Evolutionary conservation across 2,888 invertebrate species (phyloP).

Genomic region (Leptothorax acervorum): DNA sequence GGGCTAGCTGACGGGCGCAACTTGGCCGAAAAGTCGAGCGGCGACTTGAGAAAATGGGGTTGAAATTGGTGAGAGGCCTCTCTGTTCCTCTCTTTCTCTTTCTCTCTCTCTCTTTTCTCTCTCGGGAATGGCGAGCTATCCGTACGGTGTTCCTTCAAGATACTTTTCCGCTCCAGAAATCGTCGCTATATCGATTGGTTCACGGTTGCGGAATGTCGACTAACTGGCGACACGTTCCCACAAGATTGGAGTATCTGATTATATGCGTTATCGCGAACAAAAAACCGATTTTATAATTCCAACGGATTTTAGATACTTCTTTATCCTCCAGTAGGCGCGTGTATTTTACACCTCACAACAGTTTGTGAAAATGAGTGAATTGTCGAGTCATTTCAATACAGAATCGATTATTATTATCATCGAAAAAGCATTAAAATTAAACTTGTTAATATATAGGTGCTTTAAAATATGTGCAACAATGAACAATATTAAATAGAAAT

Average conservation of each 20-base stretch:
- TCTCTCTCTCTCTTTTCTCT: background rate
- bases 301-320: background rate
- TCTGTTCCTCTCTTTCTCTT: background rate
- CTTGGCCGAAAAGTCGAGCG: constrained; percentile 75
- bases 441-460: no score
- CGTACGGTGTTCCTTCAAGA: constrained; percentile 65
- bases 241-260: constrained; percentile 29
- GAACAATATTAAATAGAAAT: no score
- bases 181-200: constrained; percentile 67
- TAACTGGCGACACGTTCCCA: constrained; percentile 71
- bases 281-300: constrained; percentile 26
- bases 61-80: constrained; percentile 80
- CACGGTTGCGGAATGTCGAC: constrained; percentile 67
- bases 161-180: constrained; percentile 79
- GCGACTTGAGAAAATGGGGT: constrained; percentile 81
- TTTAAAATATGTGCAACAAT: no score
- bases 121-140: constrained; percentile 66
- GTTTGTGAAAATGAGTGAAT: no score
- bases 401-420: no score
- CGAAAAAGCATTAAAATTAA: no score
- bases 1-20: constrained; percentile 75
- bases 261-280: constrained; percentile 4
- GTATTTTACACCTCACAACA: no score
- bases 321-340: no score
- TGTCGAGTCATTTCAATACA: no score